Percentiles rank a stretch among this genome's conserved stretches.
phyloP scores from a whole-genome alignment of 2,888 invertebrate species.

The Latheticus oryzae region DNA sequence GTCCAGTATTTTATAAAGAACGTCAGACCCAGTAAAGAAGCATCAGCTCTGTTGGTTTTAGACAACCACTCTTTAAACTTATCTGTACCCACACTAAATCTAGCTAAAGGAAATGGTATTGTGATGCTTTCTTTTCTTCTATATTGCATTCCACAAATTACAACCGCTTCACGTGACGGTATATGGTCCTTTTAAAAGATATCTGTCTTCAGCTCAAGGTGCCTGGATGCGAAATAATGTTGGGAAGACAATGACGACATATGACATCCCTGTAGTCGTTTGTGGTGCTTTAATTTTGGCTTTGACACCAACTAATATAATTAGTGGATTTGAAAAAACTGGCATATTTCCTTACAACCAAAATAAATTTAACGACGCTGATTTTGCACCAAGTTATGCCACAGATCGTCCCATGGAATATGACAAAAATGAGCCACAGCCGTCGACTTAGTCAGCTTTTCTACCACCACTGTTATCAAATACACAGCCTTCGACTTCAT shows the following conservation, averaged over 20 bases:
- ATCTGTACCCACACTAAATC: conserved; percentile 11
- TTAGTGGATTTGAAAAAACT: not conserved
- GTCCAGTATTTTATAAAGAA: conserved; percentile 2
- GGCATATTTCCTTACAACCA: conserved; percentile 6
- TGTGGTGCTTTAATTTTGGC: not conserved
- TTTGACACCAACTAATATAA: not conserved
- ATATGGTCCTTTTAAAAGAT: conserved; percentile 32
- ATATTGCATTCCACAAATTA: conserved; percentile 29
- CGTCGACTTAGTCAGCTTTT: too few species aligned
- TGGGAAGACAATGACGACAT: conserved; percentile 43
- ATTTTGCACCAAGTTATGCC: conserved; percentile 1
- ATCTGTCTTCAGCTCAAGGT: conserved; percentile 14
- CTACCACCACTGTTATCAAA: too few species aligned
- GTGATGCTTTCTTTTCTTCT: conserved; percentile 31
- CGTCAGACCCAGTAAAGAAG: not conserved
- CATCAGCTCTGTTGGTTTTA: not conserved
- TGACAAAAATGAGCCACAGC: too few species aligned
- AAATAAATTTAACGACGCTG: conserved; percentile 4
- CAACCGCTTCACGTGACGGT: conserved; percentile 41
- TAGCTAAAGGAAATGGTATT: conserved; percentile 23
- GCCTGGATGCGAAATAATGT: conserved; percentile 41
- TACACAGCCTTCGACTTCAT: too few species aligned
- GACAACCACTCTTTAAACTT: conserved; percentile 1
- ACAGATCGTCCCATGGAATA: conserved; percentile 11
- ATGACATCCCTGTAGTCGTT: conserved; percentile 32